Conservation (phyloP, 2,888 invertebrate species). For the Entomobrya proxima region DNA sequence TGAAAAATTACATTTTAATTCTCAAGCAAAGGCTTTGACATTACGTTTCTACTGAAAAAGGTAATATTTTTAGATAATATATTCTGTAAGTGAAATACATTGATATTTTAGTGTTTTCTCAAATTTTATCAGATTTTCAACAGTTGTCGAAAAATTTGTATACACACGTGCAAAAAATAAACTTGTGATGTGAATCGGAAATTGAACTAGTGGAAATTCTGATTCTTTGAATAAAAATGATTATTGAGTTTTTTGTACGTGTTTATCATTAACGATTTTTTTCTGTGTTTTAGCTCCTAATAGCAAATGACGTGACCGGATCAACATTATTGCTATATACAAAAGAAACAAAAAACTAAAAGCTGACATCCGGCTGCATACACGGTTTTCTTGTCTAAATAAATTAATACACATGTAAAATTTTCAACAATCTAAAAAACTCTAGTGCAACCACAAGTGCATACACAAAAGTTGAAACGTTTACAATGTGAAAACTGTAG, state of each 20-base stretch:
- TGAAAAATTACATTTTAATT: constrained; percentile 36
- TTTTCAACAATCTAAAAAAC: constrained; percentile 22
- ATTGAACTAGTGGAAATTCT: not conserved
- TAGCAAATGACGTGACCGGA: constrained; percentile 61
- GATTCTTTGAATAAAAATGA: not conserved
- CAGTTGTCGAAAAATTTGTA: constrained; percentile 3
- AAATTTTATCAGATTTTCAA: not conserved
- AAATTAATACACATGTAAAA: constrained; percentile 59
- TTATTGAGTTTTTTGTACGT: not conserved
- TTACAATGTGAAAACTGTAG: not conserved
- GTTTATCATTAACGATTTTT: constrained; percentile 25
- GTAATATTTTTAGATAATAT: not conserved
- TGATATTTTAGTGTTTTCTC: not conserved
- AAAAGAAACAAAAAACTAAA: not conserved
- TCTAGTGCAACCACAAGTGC: not conserved
- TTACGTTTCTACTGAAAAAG: constrained; percentile 17
- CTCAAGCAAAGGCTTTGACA: constrained; percentile 5
- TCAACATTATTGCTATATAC: constrained; percentile 44
- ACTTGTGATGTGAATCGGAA: constrained; percentile 1
- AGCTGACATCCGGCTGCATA: constrained; percentile 49
- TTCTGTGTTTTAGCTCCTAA: not conserved
- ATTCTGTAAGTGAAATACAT: not conserved
- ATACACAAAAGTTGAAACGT: not conserved
- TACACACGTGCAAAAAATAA: constrained; percentile 20
- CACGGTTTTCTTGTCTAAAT: constrained; percentile 44